phyloP scores from a whole-genome alignment of 2,888 invertebrate species.

The Caenorhabditis doughertyi region DNA sequence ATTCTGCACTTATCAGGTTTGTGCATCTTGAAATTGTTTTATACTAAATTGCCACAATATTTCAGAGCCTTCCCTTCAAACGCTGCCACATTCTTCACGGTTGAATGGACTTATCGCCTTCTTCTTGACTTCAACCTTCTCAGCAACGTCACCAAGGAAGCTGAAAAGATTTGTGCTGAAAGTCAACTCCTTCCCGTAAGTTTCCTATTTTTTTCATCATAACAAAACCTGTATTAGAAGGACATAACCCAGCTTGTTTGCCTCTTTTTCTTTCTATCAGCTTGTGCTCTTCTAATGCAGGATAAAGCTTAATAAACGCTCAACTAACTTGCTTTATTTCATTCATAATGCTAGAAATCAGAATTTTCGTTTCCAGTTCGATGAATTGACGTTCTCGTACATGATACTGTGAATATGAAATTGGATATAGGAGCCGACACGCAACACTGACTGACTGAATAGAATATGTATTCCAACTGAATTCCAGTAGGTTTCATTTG shows the following conservation, averaged over 20 bases:
- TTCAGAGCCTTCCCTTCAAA: conserved; percentile 93
- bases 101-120: conserved; percentile 84
- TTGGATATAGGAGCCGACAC: conserved; percentile 3
- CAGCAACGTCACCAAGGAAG: conserved; percentile 36
- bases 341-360: not conserved
- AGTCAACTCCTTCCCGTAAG: conserved; percentile 47
- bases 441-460: conserved; percentile 18
- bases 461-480: conserved; percentile 11
- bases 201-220: not conserved
- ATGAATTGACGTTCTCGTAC: conserved; percentile 37
- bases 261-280: not conserved
- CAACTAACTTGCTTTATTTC: too few relatives aligned
- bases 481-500: conserved; percentile 41
- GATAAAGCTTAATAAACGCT: not conserved
- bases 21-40: not conserved
- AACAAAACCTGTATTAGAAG: not conserved
- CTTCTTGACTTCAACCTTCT: conserved; percentile 74
- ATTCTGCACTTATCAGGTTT: conserved; percentile 78
- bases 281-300: not conserved
- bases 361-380: conserved; percentile 37
- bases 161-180: conserved; percentile 37
- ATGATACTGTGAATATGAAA: conserved; percentile 29
- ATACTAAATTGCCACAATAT: not conserved
- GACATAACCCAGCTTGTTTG: not conserved
- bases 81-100: conserved; percentile 93